Evolutionary conservation across 2,113 vertebrate species (phyloP).

Genomic region (Thalassarche chlororhynchos): DNA sequence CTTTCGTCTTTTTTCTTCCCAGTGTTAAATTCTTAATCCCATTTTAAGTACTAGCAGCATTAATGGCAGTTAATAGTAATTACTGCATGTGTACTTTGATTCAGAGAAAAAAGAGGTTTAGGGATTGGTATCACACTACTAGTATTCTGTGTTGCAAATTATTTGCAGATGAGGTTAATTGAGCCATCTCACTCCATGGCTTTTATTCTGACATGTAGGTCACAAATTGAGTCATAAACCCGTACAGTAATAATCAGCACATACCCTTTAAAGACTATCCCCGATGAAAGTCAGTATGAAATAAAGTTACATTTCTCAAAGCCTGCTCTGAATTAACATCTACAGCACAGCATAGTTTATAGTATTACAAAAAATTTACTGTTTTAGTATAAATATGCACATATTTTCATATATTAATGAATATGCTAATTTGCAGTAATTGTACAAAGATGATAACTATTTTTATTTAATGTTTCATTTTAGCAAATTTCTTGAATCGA

Average conservation of each 20-base stretch:
- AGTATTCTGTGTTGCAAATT: neutral
- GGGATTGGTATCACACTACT: neutral
- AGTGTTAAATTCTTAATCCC: slow-evolving; percentile 36
- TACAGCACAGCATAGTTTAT: neutral
- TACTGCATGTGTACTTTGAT: slow-evolving; percentile 29
- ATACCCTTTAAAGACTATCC: neutral
- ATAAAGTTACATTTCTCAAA: neutral
- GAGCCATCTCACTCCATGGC: neutral
- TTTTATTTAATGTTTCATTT: neutral
- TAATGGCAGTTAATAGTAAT: slow-evolving; percentile 32
- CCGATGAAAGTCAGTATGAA: neutral
- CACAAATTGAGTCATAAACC: slow-evolving; percentile 27
- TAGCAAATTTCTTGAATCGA: neutral
- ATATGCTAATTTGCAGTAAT: neutral
- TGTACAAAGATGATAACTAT: neutral
- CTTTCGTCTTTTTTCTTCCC: neutral
- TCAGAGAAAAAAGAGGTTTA: slow-evolving; percentile 2
- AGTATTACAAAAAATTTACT: neutral
- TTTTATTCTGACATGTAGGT: slow-evolving; percentile 10
- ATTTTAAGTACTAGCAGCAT: neutral
- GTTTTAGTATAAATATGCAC: neutral
- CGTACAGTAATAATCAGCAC: neutral
- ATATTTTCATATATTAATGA: neutral
- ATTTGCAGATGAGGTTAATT: slow-evolving; percentile 52
- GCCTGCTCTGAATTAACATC: neutral